These are phyloP conservation scores for Argynnis bischoffii DNA, from an alignment of 2,888 invertebrate species.

Conservation along the genomic window DNA sequence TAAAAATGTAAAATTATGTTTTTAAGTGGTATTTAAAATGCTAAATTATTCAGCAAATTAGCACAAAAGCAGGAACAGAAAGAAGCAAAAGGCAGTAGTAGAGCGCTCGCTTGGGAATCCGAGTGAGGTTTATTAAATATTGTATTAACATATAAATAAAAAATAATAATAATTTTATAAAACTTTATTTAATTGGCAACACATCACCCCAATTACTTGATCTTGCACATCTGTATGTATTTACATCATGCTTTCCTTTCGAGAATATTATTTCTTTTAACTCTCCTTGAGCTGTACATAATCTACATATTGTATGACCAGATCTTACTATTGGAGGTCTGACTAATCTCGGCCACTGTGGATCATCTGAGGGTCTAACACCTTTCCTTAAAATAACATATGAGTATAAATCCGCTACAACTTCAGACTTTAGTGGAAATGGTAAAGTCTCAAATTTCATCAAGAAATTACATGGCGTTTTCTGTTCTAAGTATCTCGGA, in stretches of 20 bases:
- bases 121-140: no score
- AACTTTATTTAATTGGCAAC: conserved; percentile 83
- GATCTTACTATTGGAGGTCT: conserved; percentile 86
- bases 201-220: conserved; percentile 90
- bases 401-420: conserved; percentile 84
- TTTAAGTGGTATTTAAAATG: no score
- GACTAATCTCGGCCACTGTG: conserved; percentile 91
- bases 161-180: neutral
- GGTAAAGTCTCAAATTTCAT: conserved; percentile 83
- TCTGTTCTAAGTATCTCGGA: conserved; percentile 85
- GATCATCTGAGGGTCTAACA: conserved; percentile 67
- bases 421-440: conserved; percentile 66
- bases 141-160: neutral
- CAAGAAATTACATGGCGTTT: conserved; percentile 91
- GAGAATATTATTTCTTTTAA: conserved; percentile 90
- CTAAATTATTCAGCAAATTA: no score
- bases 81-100: no score
- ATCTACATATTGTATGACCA: conserved; percentile 88
- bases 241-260: conserved; percentile 88
- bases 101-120: no score
- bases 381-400: conserved; percentile 93
- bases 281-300: conserved; percentile 89
- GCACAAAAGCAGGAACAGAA: no score
- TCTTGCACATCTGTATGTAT: conserved; percentile 88
- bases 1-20: no score